Percentiles rank a stretch among this genome's conserved stretches.
phyloP scores from a whole-genome alignment of 2,797 vertebrate species.

The Xerus rutilus region DNA sequence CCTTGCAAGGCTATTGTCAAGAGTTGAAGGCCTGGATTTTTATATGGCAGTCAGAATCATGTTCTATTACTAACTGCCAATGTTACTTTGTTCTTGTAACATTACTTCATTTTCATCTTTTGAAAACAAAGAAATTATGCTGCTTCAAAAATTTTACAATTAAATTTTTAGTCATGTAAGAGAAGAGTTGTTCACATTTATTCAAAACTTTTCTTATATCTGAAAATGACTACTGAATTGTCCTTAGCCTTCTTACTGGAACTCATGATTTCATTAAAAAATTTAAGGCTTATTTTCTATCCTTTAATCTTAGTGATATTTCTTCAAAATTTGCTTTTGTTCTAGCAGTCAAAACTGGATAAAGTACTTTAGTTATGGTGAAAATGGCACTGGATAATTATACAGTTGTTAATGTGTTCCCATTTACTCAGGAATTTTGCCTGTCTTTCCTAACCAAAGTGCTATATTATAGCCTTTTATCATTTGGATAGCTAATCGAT shows the following conservation, averaged over 20 bases:
- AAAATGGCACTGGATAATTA: not conserved
- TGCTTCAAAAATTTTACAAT: slow-evolving; percentile 28
- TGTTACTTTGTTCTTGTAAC: slow-evolving; percentile 1
- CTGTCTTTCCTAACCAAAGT: not conserved
- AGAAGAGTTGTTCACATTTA: slow-evolving; percentile 9
- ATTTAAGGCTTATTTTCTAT: not conserved
- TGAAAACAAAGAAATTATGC: slow-evolving; percentile 54
- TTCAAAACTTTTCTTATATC: slow-evolving; percentile 49
- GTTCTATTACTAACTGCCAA: not conserved
- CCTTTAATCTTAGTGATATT: slow-evolving; percentile 3
- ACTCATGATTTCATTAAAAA: not conserved
- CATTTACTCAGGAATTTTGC: not conserved
- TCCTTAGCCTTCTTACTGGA: not conserved
- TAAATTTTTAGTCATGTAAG: slow-evolving; percentile 2
- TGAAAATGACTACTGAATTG: not conserved
- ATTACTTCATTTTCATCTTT: slow-evolving; percentile 37
- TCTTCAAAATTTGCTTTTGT: not conserved
- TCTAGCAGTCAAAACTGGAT: not conserved
- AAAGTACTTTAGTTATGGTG: not conserved
- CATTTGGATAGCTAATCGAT: not conserved
- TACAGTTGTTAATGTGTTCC: not conserved
- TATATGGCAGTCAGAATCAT: not conserved
- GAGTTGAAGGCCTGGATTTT: not conserved
- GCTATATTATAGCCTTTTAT: not conserved
- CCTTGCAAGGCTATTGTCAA: not conserved